phyloP scores from a whole-genome alignment of 2,888 invertebrate genomes.

The Hybos culiciformis region DNA sequence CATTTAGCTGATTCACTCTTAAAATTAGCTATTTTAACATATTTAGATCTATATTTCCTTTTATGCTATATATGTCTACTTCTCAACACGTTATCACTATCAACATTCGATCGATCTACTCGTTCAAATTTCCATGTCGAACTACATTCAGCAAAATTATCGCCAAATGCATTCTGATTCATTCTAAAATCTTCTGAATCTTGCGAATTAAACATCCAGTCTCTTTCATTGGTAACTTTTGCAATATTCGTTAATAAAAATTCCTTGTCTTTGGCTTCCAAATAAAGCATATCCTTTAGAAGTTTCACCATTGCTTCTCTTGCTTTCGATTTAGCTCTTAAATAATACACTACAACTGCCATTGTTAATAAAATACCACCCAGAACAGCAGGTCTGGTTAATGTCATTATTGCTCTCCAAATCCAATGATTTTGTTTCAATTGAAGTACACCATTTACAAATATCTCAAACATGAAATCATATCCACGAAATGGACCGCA shows the following conservation, averaged over 20 bases:
- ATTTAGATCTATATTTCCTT: no score
- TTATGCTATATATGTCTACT: constrained; percentile 7
- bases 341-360: constrained; percentile 47
- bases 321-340: constrained; percentile 46
- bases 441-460: constrained; percentile 42
- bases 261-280: constrained; percentile 56
- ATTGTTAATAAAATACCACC: constrained; percentile 45
- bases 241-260: constrained; percentile 49
- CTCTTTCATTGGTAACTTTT: constrained; percentile 43
- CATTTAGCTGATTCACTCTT: no score
- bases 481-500: constrained; percentile 53
- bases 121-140: constrained; percentile 42
- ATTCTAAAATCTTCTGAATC: constrained; percentile 12
- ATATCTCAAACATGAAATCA: constrained; percentile 42
- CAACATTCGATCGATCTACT: constrained; percentile 23
- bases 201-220: constrained; percentile 22
- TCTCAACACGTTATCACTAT: constrained; percentile 5
- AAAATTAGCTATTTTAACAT: no score
- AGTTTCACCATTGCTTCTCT: constrained; percentile 46
- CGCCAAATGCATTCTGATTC: constrained; percentile 5
- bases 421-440: constrained; percentile 37
- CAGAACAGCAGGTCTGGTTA: constrained; percentile 47
- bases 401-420: constrained; percentile 36
- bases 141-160: constrained; percentile 27
- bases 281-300: constrained; percentile 47